Conservation (phyloP, 2,797 vertebrate species). For the Crenichthys baileyi region DNA sequence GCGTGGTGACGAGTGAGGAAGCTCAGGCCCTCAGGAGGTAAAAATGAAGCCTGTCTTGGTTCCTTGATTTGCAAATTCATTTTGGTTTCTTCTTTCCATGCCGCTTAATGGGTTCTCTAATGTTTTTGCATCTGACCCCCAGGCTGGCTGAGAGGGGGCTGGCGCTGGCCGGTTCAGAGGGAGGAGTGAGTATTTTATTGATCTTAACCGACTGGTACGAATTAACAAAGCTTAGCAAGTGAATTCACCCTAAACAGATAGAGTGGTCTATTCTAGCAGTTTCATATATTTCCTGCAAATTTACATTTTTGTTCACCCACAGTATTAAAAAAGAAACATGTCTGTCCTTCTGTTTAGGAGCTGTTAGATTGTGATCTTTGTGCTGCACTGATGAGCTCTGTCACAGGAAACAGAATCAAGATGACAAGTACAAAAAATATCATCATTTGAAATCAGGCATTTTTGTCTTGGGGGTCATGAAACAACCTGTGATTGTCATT, state of each 20-base stretch:
- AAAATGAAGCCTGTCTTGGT: constrained; percentile 1
- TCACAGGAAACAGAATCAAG: neutral
- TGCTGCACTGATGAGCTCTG: neutral
- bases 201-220: neutral
- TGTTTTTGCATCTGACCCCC: constrained; percentile 46
- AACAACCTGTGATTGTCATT: neutral
- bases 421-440: neutral
- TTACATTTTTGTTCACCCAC: neutral
- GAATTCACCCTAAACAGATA: neutral
- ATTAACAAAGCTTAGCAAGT: neutral
- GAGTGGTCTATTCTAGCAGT: neutral
- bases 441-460: neutral
- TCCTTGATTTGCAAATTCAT: neutral
- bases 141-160: constrained; percentile 95
- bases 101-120: constrained; percentile 3
- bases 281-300: neutral
- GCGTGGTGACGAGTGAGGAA: constrained; percentile 87
- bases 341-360: neutral
- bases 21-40: constrained; percentile 87
- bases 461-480: neutral
- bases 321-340: neutral
- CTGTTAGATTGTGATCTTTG: neutral
- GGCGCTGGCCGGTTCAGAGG: constrained; percentile 92
- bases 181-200: constrained; percentile 86
- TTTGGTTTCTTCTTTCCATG: neutral